Evolutionary conservation across 2,797 vertebrate species (phyloP).

Genomic region (Pangasius macronema): DNA sequence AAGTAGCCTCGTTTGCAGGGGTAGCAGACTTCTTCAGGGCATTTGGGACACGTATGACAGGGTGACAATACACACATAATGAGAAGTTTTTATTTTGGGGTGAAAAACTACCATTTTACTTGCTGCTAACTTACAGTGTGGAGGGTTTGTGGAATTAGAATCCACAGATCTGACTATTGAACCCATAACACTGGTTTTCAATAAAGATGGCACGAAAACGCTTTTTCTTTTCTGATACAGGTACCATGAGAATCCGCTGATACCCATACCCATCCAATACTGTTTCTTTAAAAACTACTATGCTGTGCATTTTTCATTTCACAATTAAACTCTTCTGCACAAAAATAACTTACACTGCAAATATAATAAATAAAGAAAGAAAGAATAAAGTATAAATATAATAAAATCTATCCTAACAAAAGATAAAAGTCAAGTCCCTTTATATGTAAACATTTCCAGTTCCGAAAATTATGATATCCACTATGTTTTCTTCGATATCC

Average conservation of each 20-base stretch:
- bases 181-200: neutral
- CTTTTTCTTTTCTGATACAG: neutral
- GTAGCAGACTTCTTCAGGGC: neutral
- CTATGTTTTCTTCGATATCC: neutral
- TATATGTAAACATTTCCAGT: neutral
- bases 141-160: neutral
- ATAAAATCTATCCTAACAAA: neutral
- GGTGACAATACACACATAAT: conserved; percentile 2
- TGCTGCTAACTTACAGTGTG: neutral
- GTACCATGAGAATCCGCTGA: neutral
- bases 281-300: neutral
- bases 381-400: neutral
- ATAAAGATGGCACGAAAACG: neutral
- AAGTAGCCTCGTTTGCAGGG: neutral
- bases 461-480: neutral
- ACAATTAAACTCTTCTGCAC: neutral
- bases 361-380: neutral
- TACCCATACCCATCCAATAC: neutral
- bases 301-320: neutral
- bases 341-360: neutral
- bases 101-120: conserved; percentile 1
- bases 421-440: neutral
- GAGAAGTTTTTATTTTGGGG: conserved; percentile 3
- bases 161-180: neutral
- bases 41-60: neutral